Evolutionary conservation across 2,797 vertebrate genomes (phyloP), one percentile per base, ranked within the genome.

Genomic region (Diplodus sargus): DNA sequence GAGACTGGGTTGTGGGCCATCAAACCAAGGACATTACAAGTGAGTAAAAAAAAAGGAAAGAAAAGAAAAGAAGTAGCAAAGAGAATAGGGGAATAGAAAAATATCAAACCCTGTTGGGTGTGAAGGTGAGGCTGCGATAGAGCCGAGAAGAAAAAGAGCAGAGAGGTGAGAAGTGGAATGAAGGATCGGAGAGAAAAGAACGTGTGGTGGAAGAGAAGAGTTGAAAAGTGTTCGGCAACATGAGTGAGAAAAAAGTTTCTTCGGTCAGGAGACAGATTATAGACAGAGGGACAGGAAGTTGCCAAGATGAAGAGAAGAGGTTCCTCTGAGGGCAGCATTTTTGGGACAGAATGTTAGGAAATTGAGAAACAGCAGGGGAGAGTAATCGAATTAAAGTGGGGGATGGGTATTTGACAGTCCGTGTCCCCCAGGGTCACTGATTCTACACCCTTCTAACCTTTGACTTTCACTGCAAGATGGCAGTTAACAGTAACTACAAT

Each of bases 1-100:
- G 0, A 70, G 70, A 39, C 51, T 64, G 56, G 34, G 56, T 76
- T 52, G 69, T 49, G 58, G 75, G 72, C 60, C 73, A 89, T 85
- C 81, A 90, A 91, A 91, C 74, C 85, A 87, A 91, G 82, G 86
- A 85, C 83, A 89, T 74, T 82, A 82, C 59, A 76, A 82, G 67
- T 82, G 69, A 82, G 79, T 39, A 83, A 79, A 62, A 84, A 72
- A 63, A 63, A 8, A 0, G n/a, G n/a, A 63, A 25, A 59, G 25
- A 57, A 63, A 62, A 45, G 30, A 70, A 30, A 65, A 76, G 17
- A 70, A 74, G 58, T 3, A 69, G 54, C 53, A 74, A 59, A 82
- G 65, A 84, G 43, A 62, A 79, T 51, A 79, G 81, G 52, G 23
- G 48, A 79, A 75, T 13, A 71, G 47, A 73, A 59, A 76, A 74